phyloP scores from a whole-genome alignment of 1,140 invertebrate genomes.

The Drosophila jambulina region DNA sequence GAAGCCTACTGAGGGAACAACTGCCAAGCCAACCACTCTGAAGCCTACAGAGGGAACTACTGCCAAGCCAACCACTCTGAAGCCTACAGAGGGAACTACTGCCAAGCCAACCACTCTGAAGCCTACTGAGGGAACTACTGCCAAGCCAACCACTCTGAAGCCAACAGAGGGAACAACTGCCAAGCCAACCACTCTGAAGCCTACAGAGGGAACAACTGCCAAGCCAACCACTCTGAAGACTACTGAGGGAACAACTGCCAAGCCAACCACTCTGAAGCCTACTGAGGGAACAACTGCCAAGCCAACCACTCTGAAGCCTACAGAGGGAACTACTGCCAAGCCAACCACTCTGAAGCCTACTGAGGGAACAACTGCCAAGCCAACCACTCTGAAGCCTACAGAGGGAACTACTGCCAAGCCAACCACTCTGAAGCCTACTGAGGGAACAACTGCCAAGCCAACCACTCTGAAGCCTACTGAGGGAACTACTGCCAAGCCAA shows the following conservation, averaged over 20 bases:
- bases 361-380: not conserved
- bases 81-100: conserved; percentile 7
- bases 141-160: conserved; percentile 9
- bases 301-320: no score
- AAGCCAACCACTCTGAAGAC: conserved; percentile 11
- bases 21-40: conserved; percentile 7
- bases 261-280: conserved; percentile 19
- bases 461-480: conserved; percentile 12
- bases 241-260: not conserved
- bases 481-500: not conserved
- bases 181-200: conserved; percentile 6
- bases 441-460: not conserved
- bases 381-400: conserved; percentile 9
- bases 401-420: conserved; percentile 9
- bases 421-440: not conserved
- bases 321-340: conserved; percentile 1
- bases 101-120: not conserved
- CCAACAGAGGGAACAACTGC: conserved; percentile 3
- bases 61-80: no score
- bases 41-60: conserved; percentile 6
- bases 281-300: conserved; percentile 1
- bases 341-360: not conserved
- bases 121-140: not conserved
- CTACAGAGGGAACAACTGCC: not conserved
- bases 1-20: conserved; percentile 7